phyloP scores from a whole-genome alignment of 1,140 invertebrate species.

The Trichonephila clavata region DNA sequence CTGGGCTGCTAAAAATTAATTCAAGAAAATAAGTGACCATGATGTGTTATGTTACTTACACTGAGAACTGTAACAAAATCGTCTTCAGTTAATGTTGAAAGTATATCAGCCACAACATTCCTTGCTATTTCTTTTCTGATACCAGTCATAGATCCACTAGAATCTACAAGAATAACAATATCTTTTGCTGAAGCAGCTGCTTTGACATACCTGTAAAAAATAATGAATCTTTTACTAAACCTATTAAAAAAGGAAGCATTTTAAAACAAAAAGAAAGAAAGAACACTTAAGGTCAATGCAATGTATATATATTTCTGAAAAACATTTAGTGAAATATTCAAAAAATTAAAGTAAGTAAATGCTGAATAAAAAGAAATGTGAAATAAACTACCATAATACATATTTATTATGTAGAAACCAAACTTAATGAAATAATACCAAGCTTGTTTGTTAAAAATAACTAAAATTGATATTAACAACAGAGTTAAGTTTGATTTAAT shows the following conservation, averaged over 20 bases:
- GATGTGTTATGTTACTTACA: constrained; percentile 78
- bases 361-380: neutral
- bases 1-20: no score
- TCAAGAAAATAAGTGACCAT: no score
- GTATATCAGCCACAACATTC: constrained; percentile 90
- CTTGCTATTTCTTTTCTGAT: constrained; percentile 94
- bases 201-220: constrained; percentile 89
- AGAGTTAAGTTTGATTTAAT: no score
- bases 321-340: neutral
- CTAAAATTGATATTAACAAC: no score
- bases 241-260: no score
- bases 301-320: neutral
- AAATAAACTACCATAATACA: no score
- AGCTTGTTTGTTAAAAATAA: no score
- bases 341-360: neutral
- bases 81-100: constrained; percentile 98
- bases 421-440: no score
- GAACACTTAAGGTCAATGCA: no score
- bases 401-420: no score
- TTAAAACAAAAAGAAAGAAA: no score
- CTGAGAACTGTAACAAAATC: constrained; percentile 97
- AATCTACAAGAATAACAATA: constrained; percentile 95
- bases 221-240: neutral
- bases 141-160: constrained; percentile 98
- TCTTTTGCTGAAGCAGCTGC: constrained; percentile 98